Conservation (phyloP, 2,113 vertebrate genomes). For the Elgaria multicarinata region DNA sequence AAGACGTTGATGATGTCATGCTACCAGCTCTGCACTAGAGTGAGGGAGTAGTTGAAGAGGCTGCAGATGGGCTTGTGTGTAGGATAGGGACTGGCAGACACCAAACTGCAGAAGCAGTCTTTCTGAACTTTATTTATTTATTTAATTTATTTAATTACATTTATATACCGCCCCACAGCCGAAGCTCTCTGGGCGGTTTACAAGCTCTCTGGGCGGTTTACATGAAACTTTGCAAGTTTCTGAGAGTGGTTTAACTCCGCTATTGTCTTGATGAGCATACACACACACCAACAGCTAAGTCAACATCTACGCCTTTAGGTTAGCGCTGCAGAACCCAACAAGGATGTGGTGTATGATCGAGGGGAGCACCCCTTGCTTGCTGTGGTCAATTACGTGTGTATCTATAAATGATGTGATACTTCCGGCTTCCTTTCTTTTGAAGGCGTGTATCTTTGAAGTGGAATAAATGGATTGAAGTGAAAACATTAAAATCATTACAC, state of each 20-base stretch:
- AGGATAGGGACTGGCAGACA: background rate
- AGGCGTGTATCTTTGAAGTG: background rate
- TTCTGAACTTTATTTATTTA: no score
- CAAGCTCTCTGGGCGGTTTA: no score
- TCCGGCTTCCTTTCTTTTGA: background rate
- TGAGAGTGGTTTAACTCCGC: background rate
- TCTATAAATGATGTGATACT: background rate
- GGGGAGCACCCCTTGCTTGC: rapidly evolving
- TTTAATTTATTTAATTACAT: no score
- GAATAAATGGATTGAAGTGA: background rate
- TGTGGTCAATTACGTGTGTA: background rate
- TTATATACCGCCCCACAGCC: no score
- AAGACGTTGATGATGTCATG: no score
- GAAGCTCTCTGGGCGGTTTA: no score
- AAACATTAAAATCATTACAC: no score
- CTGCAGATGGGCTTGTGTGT: background rate
- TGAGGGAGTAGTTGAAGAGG: background rate
- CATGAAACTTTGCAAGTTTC: no score
- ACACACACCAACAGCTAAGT: background rate
- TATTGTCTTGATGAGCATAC: background rate
- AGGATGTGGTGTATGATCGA: background rate
- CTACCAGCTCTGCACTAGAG: background rate
- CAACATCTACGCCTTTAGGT: background rate
- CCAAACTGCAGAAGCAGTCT: background rate
- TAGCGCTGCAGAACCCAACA: background rate